Conservation (phyloP, 2,797 vertebrate genomes). For the Scyliorhinus canicula region DNA sequence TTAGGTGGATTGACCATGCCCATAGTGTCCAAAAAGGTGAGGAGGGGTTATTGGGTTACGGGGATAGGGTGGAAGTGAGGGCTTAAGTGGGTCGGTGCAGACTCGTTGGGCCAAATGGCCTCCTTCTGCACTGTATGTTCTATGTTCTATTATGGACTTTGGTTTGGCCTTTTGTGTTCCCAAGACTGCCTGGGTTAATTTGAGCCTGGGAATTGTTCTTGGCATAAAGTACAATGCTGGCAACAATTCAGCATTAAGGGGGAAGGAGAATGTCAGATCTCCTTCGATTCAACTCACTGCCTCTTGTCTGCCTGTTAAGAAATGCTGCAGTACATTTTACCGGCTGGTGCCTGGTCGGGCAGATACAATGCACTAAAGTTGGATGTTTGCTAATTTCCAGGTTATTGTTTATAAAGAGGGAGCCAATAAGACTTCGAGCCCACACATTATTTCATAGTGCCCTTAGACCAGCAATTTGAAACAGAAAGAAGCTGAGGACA, state of each 20-base stretch:
- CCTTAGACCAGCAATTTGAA: not conserved
- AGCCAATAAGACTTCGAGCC: not conserved
- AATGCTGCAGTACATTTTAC: not conserved
- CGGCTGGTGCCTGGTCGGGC: not conserved
- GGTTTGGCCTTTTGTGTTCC: not conserved
- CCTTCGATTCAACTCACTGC: slow-evolving; percentile 3
- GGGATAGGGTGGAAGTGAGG: no score
- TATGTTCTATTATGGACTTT: not conserved
- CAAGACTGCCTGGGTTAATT: slow-evolving; percentile 4
- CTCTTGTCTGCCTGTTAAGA: not conserved
- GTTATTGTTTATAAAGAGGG: not conserved
- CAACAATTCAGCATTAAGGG: not conserved
- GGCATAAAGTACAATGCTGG: not conserved
- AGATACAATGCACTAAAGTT: not conserved
- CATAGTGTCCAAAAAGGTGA: no score
- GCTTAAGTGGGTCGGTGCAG: no score
- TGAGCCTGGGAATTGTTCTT: slow-evolving; percentile 11
- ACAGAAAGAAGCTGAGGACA: not conserved
- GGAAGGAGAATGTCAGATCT: not conserved
- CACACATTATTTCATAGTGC: not conserved
- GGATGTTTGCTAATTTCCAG: not conserved
- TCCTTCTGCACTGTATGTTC: no score
- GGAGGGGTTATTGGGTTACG: no score
- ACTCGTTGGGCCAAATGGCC: no score
- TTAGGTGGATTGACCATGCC: no score